Conservation (phyloP, 2,797 vertebrate species). For the Takifugu ocellatus region DNA sequence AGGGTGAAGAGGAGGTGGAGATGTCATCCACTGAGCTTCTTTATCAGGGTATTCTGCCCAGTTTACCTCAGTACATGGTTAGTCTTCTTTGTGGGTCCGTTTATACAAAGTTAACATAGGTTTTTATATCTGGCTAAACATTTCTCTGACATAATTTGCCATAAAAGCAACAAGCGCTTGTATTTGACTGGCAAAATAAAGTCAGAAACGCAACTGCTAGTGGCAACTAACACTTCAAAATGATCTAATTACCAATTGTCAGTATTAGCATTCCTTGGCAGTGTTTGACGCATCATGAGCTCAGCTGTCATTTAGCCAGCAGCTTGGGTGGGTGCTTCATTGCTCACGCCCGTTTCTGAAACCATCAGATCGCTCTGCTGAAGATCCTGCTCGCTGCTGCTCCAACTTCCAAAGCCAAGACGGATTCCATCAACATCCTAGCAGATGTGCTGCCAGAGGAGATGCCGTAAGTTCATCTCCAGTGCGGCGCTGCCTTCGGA, state of each 20-base stretch:
- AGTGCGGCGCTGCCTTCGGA: not conserved
- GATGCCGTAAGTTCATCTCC: slow-evolving; percentile 87
- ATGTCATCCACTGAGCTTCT: slow-evolving; percentile 89
- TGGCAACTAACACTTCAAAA: too few species aligned
- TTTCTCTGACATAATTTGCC: too few species aligned
- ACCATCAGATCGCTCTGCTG: slow-evolving; percentile 87
- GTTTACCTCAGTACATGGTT: slow-evolving; percentile 98
- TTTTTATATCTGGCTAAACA: too few species aligned
- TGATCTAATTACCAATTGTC: too few species aligned
- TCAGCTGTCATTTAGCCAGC: too few species aligned
- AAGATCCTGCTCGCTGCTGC: slow-evolving; percentile 96
- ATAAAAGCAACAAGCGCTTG: too few species aligned
- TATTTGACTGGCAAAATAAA: too few species aligned
- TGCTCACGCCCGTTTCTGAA: slow-evolving; percentile 1
- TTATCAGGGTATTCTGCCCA: slow-evolving; percentile 96
- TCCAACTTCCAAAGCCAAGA: slow-evolving; percentile 98
- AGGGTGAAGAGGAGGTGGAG: slow-evolving; percentile 95
- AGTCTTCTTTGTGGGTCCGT: slow-evolving; percentile 38
- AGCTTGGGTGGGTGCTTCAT: too few species aligned
- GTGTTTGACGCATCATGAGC: too few species aligned
- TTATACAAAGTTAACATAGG: not conserved
- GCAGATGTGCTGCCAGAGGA: slow-evolving; percentile 96
- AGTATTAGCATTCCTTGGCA: too few species aligned
- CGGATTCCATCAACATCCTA: slow-evolving; percentile 97
- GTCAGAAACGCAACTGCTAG: too few species aligned